A percentile compares a stretch with the other conserved stretches of the same genome.
phyloP scores from a whole-genome alignment of 2,888 invertebrate genomes.

The Melikaiella ostensackeni region DNA sequence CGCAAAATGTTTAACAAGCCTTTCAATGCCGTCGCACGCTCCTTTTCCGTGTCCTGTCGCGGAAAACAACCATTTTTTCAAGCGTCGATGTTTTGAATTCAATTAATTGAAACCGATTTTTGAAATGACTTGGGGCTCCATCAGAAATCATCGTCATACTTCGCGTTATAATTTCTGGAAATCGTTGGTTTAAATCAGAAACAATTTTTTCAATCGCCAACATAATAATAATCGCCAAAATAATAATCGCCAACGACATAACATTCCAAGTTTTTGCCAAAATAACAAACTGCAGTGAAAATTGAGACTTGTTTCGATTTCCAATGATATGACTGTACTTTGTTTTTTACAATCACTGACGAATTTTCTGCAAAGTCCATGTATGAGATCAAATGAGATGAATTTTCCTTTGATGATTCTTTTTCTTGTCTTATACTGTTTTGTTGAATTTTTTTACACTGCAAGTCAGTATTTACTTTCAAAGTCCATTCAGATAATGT shows the following conservation, averaged over 20 bases:
- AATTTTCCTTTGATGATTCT: slow-evolving; percentile 7
- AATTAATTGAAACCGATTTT: slow-evolving; percentile 12
- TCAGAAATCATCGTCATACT: slow-evolving; percentile 15
- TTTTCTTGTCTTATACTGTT: slow-evolving; percentile 10
- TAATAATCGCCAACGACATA: too few species aligned
- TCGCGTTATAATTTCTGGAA: neutral
- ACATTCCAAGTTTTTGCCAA: too few species aligned
- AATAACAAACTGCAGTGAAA: too few species aligned
- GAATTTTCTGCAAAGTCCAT: too few species aligned
- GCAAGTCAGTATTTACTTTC: slow-evolving; percentile 24
- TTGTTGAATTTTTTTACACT: slow-evolving; percentile 34
- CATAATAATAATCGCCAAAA: neutral
- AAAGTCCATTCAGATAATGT: slow-evolving; percentile 13
- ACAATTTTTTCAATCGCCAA: slow-evolving; percentile 14
- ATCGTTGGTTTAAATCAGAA: neutral
- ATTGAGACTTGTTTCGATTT: too few species aligned
- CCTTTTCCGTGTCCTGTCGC: neutral
- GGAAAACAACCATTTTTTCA: slow-evolving; percentile 24
- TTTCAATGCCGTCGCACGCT: too few species aligned
- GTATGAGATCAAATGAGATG: slow-evolving; percentile 25
- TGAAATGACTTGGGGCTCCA: slow-evolving; percentile 26
- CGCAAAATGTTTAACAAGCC: too few species aligned
- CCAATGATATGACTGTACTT: too few species aligned
- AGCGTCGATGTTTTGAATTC: slow-evolving; percentile 6
- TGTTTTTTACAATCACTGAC: too few species aligned